Conservation (phyloP, 2,888 invertebrate genomes). For the Heliconius sara region DNA sequence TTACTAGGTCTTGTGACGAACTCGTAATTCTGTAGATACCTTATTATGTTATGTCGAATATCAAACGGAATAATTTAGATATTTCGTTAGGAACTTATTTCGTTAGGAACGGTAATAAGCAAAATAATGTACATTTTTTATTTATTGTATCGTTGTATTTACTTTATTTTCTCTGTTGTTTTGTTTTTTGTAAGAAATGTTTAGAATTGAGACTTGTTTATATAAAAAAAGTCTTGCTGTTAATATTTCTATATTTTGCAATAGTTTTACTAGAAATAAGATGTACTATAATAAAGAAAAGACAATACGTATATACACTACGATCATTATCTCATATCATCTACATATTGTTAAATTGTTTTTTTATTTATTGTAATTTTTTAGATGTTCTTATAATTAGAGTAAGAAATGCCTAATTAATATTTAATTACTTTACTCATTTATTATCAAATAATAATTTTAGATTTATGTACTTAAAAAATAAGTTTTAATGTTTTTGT, state of each 20-base stretch:
- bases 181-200: no score
- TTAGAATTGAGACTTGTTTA: no score
- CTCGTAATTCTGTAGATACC: not conserved
- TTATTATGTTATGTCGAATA: not conserved
- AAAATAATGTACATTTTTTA: no score
- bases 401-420: conserved; percentile 43
- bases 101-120: no score
- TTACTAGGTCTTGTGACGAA: not conserved
- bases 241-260: conserved; percentile 50
- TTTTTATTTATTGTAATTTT: conserved; percentile 47
- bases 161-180: no score
- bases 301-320: conserved; percentile 82
- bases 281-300: conserved; percentile 59
- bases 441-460: not conserved
- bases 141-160: no score
- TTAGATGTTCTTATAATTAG: conserved; percentile 41
- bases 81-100: not conserved
- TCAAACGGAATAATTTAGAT: not conserved
- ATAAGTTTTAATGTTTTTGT: not conserved
- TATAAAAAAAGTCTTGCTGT: not conserved
- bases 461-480: not conserved
- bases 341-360: conserved; percentile 39
- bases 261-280: conserved; percentile 61
- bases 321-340: conserved; percentile 73
- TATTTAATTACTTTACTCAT: conserved; percentile 36